Base-by-base conservation (phyloP, 2,113 vertebrate genomes). In the Lipophrys pholis region DNA sequence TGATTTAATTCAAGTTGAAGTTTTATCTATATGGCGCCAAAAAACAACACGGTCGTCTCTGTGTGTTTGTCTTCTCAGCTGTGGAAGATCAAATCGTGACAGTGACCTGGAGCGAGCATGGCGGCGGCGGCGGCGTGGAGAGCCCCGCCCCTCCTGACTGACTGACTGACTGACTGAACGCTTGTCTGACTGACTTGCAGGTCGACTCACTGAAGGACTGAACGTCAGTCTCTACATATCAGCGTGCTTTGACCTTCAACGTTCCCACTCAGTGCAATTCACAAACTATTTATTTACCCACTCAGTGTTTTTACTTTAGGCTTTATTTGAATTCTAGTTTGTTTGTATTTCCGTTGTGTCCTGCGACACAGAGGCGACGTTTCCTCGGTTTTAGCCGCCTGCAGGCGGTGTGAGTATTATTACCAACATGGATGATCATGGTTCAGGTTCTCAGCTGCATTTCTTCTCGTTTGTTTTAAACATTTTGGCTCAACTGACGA, bases 51-150 rank as follows among this genome's bases (percentile, higher is more conserved):
- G n/a, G n/a, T n/a, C n/a, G n/a, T 89, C 30, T 48, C 80, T 38
- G 3, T 14, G 14, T 42, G 7, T 57, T 73, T 9, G 30, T 77
- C 51, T 90, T 84, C 89, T 9, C 92, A 99, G 98, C 94, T 99
- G 55, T 99, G 98, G 98, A 99, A 99, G 95, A 99, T 99, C 90
- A 99, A 99, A 90, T 98, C 98, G 73, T 99, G 96, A 98, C 90
- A 80, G 81, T 85, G 85, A 70, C 16, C 11, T 5, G 50, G 35
- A 15, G 21, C 21, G 21, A 30, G 21, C 21, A 17, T 11, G 0
- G 48, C 36, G 36, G 41, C 7, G 12, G 16, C 65, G 5, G n/a
- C n/a, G 21, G 21, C 21, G 21, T 30, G 21, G 21, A 30, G 21
- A 30, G 21, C 21, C 21, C 21, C 21, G 21, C 43, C 51, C 42